Evolutionary conservation across 2,888 invertebrate genomes (phyloP), one percentile per base, ranked within the genome.

Genomic region (Cerastoderma edule): DNA sequence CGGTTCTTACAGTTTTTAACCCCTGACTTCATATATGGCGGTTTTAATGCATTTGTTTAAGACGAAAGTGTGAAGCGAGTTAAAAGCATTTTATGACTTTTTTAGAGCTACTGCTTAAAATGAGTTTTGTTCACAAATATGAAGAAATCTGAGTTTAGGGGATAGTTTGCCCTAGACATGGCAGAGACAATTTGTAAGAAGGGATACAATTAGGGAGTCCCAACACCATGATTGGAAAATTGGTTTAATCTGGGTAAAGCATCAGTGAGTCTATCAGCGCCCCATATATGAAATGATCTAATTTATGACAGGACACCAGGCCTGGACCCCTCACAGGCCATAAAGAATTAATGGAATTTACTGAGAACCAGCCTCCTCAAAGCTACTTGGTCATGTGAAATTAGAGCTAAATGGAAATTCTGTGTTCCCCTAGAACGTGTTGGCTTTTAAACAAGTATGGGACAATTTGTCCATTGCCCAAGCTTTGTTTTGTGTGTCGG

Each of bases 291-390:
- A 65, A 67, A 74, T 71, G 71, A 82, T 65, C 75, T 82, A 82
- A 82, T 82, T 82, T 77, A 75, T 82, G 54, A 56, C 72, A 50
- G 68, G 77, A 54, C 68, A 68, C 35, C 56, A 46, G 60, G 27
- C 63, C 50, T 27, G 32, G 54, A 71, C 64, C 69, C 72, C 78
- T 69, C 68, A n/a, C 28, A 56, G 54, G 39, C 65, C 53, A 70
- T 63, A 30, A 48, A 69, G 74, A 74, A 82, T 82, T 78, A 82
- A 82, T 82, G 78, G 82, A 82, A 78, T 78, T 76, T 68, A 67
- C 74, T 72, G 72, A 67, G 64, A 71, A 46, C 19, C 63, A 30
- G 74, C 65, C 60, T 48, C 33, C 56, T 35, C 72, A 78, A 76
- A 74, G 69, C 65, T 39, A 69, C 65, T 71, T 68, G 56, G 48